These are phyloP conservation scores for Latheticus oryzae DNA, from an alignment of 2,888 invertebrate species.

Conservation along the genomic window DNA sequence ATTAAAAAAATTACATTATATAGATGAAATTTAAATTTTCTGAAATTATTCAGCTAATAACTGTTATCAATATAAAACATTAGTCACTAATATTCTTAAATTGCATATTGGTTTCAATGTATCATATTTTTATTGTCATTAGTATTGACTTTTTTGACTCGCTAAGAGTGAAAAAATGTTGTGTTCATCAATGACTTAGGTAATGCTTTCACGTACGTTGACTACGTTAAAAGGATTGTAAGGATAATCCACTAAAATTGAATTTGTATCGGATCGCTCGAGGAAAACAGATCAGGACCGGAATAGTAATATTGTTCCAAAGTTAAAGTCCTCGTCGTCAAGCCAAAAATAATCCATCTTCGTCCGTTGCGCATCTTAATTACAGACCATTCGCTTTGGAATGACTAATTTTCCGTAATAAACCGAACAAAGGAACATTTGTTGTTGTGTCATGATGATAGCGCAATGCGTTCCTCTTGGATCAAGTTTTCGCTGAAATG, in stretches of 20 bases:
- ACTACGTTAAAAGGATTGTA: slow-evolving; percentile 20
- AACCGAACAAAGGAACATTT: slow-evolving; percentile 32
- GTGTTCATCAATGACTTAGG: too few species aligned
- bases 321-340: too few species aligned
- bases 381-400: slow-evolving; percentile 9
- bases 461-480: slow-evolving; percentile 8
- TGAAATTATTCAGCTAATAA: too few species aligned
- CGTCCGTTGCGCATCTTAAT: slow-evolving; percentile 16
- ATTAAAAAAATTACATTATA: too few species aligned
- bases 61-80: too few species aligned
- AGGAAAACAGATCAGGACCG: slow-evolving; percentile 13
- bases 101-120: too few species aligned
- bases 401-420: slow-evolving; percentile 33
- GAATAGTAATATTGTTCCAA: slow-evolving; percentile 24
- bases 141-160: too few species aligned
- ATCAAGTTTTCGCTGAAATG: slow-evolving; percentile 1
- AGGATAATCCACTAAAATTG: slow-evolving; percentile 22
- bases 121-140: too few species aligned
- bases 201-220: slow-evolving; percentile 16
- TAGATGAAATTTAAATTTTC: too few species aligned
- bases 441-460: slow-evolving; percentile 29
- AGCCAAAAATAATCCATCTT: slow-evolving; percentile 17
- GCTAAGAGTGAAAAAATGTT: too few species aligned
- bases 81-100: too few species aligned
- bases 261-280: slow-evolving; percentile 24